Conservation (phyloP, 1,140 invertebrate genomes). For the Mactra quadrangularis region DNA sequence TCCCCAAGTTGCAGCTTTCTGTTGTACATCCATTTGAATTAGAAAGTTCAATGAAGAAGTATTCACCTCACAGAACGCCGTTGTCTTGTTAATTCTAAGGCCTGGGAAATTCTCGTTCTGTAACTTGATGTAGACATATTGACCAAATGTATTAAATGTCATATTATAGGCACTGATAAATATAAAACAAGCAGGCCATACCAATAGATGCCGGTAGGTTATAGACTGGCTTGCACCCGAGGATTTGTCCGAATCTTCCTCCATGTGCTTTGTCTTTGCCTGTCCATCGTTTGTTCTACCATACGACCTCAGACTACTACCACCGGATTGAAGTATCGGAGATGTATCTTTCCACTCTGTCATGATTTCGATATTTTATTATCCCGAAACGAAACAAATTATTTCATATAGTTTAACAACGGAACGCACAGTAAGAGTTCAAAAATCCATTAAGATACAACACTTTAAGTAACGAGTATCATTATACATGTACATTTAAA, state of each 20-base stretch:
- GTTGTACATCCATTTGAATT: constrained; percentile 34
- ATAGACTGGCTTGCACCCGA: not conserved
- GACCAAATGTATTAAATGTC: constrained; percentile 24
- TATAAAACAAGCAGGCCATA: constrained; percentile 30
- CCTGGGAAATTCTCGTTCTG: constrained; percentile 34
- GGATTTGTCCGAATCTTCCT: not conserved
- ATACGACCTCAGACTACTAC: too few relatives aligned
- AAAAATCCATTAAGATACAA: too few relatives aligned
- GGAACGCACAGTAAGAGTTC: too few relatives aligned
- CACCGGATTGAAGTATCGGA: too few relatives aligned
- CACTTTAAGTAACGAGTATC: too few relatives aligned
- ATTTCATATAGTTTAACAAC: too few relatives aligned
- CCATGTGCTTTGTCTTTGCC: too few relatives aligned
- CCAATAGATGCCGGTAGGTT: constrained; percentile 28
- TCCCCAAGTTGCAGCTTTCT: constrained; percentile 35
- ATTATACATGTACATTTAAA: too few relatives aligned
- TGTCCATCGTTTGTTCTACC: too few relatives aligned
- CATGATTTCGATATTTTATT: too few relatives aligned
- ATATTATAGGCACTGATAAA: constrained; percentile 25
- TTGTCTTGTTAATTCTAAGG: constrained; percentile 23
- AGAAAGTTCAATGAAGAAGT: not conserved
- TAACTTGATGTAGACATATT: constrained; percentile 36
- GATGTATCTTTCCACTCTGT: too few relatives aligned
- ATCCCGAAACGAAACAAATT: too few relatives aligned
- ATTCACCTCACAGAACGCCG: constrained; percentile 18